Base-by-base conservation (phyloP, 92 coral and sea anemone genomes). In the Hydrozoanthus gracilis region DNA sequence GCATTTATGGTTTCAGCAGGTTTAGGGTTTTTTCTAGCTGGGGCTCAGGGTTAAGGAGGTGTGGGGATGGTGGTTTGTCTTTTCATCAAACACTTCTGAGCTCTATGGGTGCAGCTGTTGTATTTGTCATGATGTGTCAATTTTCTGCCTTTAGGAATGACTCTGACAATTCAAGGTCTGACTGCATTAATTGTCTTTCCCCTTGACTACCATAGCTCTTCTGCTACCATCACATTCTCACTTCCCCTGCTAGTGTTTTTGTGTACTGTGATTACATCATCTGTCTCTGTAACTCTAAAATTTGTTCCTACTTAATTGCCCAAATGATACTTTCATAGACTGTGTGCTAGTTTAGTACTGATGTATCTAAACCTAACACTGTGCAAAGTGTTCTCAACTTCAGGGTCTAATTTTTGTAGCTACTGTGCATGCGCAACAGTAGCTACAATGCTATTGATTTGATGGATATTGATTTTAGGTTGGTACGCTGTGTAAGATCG, bases 171-270 rank as follows among this genome's bases (percentile, higher is more conserved):
- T 1, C 51, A 72, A 44, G 73, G 73, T 60, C 74, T 54, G 47
- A 82, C 92, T 77, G 83, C 50, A 27, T 27, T 27, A 27, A 44
- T 76, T 55, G 61, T 89, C 91, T 51, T 44, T 84, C 44, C 91
- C 86, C 3, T 12, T 6, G 35, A 89, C 73, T 27, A 27, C 39
- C 39, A 27, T 55, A 89, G 79, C 16, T 77, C 48, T 49, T 91
- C 92, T 55, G 85, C 86, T 0, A 84, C 89, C 11, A 77, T 89
- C 91, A 86, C 88, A 73, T 83, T 91, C 92, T 89, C 88, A 8
- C 49, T 82, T 84, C 92, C 70, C 87, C 84, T 91, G 16, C n/a
- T 72, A 2, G 69, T 78, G 9, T 89, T 88, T 7, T 89, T 86
- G 45, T 52, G 50, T 69, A 89, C 91, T 12, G 60, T 68, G 4